Percentiles rank a stretch among this genome's conserved stretches.
These are phyloP conservation scores for Drosophila seguyi DNA, from an alignment of 1,140 invertebrate genomes.

Conservation along the genomic window DNA sequence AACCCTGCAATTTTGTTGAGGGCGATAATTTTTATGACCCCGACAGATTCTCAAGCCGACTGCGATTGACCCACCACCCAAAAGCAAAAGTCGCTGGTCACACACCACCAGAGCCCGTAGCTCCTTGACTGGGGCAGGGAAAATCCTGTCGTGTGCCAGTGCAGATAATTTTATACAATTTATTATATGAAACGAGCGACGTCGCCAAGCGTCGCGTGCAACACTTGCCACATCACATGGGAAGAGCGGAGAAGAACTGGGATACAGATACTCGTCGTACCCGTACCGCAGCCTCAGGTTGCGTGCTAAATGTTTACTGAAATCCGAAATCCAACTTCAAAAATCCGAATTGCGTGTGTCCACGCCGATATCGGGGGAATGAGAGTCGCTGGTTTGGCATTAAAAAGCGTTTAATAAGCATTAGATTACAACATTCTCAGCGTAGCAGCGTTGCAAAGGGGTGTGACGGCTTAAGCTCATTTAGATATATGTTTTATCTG, in stretches of 20 bases:
- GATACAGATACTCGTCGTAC: constrained; percentile 48
- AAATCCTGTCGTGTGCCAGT: constrained; percentile 68
- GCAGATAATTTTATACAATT: constrained; percentile 83
- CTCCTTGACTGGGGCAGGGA: constrained; percentile 6
- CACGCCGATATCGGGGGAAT: constrained; percentile 32
- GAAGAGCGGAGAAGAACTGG: constrained; percentile 4
- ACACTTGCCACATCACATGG: constrained; percentile 76
- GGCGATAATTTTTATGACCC: constrained; percentile 82
- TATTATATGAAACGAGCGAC: constrained; percentile 64
- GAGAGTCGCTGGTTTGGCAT: constrained; percentile 56
- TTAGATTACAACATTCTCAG: constrained; percentile 75
- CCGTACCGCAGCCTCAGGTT: constrained; percentile 44
- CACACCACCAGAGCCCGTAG: constrained; percentile 23
- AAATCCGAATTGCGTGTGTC: constrained; percentile 58
- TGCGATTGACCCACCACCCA: constrained; percentile 76
- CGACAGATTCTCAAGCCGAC: constrained; percentile 69
- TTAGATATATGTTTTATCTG: constrained; percentile 53
- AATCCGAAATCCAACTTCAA: constrained; percentile 36
- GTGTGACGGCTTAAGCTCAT: constrained; percentile 47
- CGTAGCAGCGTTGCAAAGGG: constrained; percentile 17
- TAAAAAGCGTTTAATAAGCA: constrained; percentile 84
- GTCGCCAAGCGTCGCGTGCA: constrained; percentile 73
- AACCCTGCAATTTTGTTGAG: constrained; percentile 64
- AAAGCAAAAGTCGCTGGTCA: constrained; percentile 43
- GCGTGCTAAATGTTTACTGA: constrained; percentile 79